Percentiles rank a stretch among this genome's conserved stretches.
These are phyloP conservation scores for Anthrax anthrax DNA, from an alignment of 2,888 invertebrate genomes.

Conservation along the genomic window DNA sequence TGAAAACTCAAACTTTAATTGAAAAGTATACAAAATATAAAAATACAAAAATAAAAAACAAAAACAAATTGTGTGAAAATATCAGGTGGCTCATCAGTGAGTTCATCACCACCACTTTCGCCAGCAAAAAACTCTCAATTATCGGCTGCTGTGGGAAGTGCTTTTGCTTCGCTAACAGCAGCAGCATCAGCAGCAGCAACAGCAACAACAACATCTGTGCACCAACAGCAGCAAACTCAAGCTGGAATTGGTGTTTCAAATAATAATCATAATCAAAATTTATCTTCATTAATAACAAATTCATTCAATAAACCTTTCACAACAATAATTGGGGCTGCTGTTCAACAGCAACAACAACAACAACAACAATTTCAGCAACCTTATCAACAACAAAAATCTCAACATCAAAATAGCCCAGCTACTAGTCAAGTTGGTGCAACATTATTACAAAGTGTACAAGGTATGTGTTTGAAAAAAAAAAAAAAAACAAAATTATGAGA, in stretches of 20 bases:
- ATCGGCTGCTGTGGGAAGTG: neutral
- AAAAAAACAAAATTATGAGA: no score
- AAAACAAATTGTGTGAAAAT: neutral
- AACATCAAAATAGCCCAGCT: conserved; percentile 6
- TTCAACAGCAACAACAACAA: conserved; percentile 3
- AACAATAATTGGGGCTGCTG: neutral
- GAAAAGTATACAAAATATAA: neutral
- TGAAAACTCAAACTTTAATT: neutral
- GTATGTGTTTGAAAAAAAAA: no score
- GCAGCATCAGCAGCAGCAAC: neutral
- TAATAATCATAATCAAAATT: neutral
- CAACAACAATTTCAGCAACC: neutral
- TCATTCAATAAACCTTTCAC: conserved; percentile 2
- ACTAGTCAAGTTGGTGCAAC: conserved; percentile 18
- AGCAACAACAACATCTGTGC: neutral
- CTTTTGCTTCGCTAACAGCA: neutral
- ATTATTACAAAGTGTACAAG: conserved; percentile 36
- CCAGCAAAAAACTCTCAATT: conserved; percentile 11
- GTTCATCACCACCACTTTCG: conserved; percentile 13
- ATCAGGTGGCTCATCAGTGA: conserved; percentile 4
- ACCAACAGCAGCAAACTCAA: neutral
- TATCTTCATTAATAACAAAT: conserved; percentile 2
- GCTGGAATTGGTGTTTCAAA: no score
- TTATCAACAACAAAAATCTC: conserved; percentile 5
- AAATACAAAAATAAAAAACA: conserved; percentile 1